Percentiles rank a stretch among this genome's conserved stretches.
These are phyloP conservation scores for Apodemus sylvaticus DNA, from an alignment of 2,113 vertebrate genomes.

Conservation along the genomic window DNA sequence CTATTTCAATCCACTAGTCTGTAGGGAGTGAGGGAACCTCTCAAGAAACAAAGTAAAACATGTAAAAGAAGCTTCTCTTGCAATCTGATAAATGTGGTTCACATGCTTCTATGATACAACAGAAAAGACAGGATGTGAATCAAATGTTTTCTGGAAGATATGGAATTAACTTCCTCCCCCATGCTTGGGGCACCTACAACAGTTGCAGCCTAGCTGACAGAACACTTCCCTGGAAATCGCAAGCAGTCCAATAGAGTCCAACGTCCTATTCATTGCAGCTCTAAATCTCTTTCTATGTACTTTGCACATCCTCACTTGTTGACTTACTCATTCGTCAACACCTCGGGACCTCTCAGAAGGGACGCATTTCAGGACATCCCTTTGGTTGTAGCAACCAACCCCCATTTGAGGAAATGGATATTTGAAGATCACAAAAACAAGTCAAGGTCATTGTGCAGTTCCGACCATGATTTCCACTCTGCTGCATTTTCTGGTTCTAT, in stretches of 20 bases:
- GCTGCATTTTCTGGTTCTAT: neutral
- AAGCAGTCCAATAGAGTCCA: neutral
- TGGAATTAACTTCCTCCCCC: conserved; percentile 21
- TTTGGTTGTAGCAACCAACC: neutral
- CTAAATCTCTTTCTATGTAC: neutral
- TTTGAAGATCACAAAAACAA: conserved; percentile 24
- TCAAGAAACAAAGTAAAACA: neutral
- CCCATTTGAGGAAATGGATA: conserved; percentile 33
- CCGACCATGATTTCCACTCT: neutral
- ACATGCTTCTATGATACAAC: neutral
- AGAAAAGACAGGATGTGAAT: conserved; percentile 30
- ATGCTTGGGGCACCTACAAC: neutral
- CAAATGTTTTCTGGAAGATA: conserved; percentile 27
- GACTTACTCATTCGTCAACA: neutral
- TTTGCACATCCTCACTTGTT: neutral
- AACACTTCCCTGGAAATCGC: conserved; percentile 57
- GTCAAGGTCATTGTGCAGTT: neutral
- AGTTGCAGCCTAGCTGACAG: neutral
- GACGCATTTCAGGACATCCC: neutral
- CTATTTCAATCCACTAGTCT: neutral
- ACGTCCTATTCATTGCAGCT: neutral
- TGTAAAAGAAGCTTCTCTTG: neutral
- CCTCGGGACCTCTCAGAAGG: neutral
- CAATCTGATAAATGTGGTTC: conserved; percentile 30
- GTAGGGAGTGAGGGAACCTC: neutral